These are phyloP conservation scores for Burhinus bistriatus DNA, from an alignment of 2,113 vertebrate species.

Conservation along the genomic window DNA sequence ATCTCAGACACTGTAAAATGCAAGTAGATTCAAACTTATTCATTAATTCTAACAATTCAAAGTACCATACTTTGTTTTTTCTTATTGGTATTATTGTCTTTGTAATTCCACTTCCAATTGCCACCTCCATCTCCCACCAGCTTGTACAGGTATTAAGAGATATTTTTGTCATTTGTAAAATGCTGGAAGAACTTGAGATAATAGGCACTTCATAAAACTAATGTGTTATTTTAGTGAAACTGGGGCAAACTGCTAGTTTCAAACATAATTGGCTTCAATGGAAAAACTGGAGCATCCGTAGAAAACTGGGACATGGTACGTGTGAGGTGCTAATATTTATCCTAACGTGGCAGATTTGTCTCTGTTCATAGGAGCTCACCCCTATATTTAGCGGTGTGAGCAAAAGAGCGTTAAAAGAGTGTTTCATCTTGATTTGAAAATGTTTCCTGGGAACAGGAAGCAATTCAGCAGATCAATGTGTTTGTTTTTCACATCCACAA, in stretches of 20 bases:
- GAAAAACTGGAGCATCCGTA: constrained; percentile 12
- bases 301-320: neutral
- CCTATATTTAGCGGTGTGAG: neutral
- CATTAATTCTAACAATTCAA: neutral
- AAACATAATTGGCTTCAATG: constrained; percentile 46
- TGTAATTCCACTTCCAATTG: neutral
- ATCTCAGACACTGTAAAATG: neutral
- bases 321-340: constrained; percentile 37
- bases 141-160: neutral
- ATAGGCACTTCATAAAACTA: constrained; percentile 1
- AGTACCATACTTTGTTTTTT: neutral
- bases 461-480: neutral
- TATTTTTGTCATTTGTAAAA: constrained; percentile 34
- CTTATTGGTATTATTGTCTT: neutral
- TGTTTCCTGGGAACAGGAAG: constrained; percentile 20
- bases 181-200: neutral
- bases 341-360: neutral
- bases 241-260: constrained; percentile 52
- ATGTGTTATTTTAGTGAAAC: constrained; percentile 57
- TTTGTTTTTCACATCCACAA: constrained; percentile 41
- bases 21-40: neutral
- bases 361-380: neutral
- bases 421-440: neutral
- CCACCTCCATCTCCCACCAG: neutral
- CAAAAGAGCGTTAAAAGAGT: neutral